phyloP scores from a whole-genome alignment of 2,888 invertebrate species.

The Polydrusus tereticollis region DNA sequence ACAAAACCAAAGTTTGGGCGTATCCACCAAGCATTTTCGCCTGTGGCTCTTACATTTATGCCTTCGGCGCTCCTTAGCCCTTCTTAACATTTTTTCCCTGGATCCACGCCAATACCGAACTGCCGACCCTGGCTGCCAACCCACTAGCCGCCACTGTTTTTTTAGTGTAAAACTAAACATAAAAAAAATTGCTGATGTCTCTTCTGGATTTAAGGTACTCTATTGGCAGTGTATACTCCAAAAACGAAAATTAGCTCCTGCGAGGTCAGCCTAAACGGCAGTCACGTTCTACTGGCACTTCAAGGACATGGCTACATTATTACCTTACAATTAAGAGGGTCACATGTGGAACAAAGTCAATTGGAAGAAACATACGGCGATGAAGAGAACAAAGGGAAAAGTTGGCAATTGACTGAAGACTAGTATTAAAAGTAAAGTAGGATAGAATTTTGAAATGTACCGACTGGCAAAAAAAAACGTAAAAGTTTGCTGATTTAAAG shows the following conservation, averaged over 20 bases:
- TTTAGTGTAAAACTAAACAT: too few species aligned
- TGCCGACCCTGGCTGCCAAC: too few species aligned
- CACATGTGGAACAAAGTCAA: slow-evolving; percentile 55
- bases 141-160: too few species aligned
- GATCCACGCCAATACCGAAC: too few species aligned
- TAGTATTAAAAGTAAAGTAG: slow-evolving; percentile 57
- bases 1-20: too few species aligned
- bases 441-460: not conserved
- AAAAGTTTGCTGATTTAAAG: too few species aligned
- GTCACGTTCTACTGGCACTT: slow-evolving; percentile 77
- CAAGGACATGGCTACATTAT: slow-evolving; percentile 76
- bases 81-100: too few species aligned
- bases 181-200: slow-evolving; percentile 47
- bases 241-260: slow-evolving; percentile 80
- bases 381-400: slow-evolving; percentile 72
- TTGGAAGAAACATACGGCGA: slow-evolving; percentile 67
- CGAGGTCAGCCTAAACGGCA: slow-evolving; percentile 82
- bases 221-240: slow-evolving; percentile 85
- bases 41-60: too few species aligned
- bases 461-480: not conserved
- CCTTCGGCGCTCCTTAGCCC: too few species aligned
- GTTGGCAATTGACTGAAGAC: slow-evolving; percentile 71
- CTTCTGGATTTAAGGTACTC: too few species aligned
- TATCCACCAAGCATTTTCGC: too few species aligned
- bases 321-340: slow-evolving; percentile 73